Conservation (phyloP, 2,888 invertebrate genomes). For the Pemphredon lugubris region DNA sequence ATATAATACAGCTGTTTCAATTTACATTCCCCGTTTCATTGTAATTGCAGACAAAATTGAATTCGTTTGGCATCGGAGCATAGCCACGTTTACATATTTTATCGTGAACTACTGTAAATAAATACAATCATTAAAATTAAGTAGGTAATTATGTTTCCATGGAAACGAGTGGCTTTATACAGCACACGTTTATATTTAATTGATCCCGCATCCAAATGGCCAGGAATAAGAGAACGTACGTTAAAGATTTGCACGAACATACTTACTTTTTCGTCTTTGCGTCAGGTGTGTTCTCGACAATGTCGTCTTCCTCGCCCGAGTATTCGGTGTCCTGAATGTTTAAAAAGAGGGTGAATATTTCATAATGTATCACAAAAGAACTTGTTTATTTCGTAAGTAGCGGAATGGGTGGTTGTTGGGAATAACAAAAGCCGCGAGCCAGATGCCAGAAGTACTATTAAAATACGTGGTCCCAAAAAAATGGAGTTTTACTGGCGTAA, state of each 20-base stretch:
- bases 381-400: slow-evolving; percentile 35
- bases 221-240: not conserved
- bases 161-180: no score
- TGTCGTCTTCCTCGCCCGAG: slow-evolving; percentile 53
- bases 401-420: slow-evolving; percentile 14
- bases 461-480: no score
- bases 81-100: no score
- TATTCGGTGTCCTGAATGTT: slow-evolving; percentile 51
- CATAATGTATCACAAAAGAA: slow-evolving; percentile 5
- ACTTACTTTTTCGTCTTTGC: slow-evolving; percentile 58
- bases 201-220: not conserved
- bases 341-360: slow-evolving; percentile 44
- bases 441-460: not conserved
- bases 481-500: no score
- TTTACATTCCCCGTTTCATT: no score
- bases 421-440: slow-evolving; percentile 10
- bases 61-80: no score
- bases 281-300: slow-evolving; percentile 62
- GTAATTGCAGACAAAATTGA: no score
- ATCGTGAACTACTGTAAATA: no score
- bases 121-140: no score
- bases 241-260: slow-evolving; percentile 23
- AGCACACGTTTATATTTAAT: not conserved
- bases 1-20: no score
- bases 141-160: no score